Evolutionary conservation across 2,888 invertebrate genomes (phyloP), one percentile per base, ranked within the genome.

Genomic region (Sarcophaga rosellei): DNA sequence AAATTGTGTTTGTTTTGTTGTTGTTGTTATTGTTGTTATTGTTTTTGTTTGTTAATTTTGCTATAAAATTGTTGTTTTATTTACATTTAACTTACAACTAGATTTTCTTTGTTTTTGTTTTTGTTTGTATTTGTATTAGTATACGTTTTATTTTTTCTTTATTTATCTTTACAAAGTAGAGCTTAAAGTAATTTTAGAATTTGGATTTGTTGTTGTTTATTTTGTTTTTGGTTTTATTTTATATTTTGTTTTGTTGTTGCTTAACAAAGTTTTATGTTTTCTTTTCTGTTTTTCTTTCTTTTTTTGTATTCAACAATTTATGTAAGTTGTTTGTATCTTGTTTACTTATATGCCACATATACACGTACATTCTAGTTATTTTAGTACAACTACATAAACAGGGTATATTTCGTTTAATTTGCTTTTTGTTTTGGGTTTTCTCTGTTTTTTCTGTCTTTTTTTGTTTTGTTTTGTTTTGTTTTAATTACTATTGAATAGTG

Each of bases 161-260:
- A 15, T 17, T 53, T 53, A 53, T 53, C 77, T 86, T 84, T 86
- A 86, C 84, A 86, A 86, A 86, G 86, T 86, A 86, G 81, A 86
- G 86, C 86, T 86, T 86, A 86, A 86, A 86, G 81, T 86, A 86
- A 86, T 86, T 86, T 86, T 86, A 86, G 86, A 86, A 86, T 86
- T 86, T 86, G 81, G 86, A 79, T 85, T 85, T 85, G 86, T 81
- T 86, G 77, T 84, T 86, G 69, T 78, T 74, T 84, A 57, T 59
- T 76, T 75, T 81, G 25, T 75, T 57, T 69, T 21, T 81, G 35
- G 17, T 62, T 68, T 59, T 76, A 1, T 65, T 44, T 53, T 76
- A 21, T 66, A 68, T 72, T 65, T 63, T 5, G 62, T 75, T 63
- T 23, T 53, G 45, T 72, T 75, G 47, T 74, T 62, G 12, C 23